Evolutionary conservation across 2,113 vertebrate genomes (phyloP).

Genomic region (Fregetta grallaria): DNA sequence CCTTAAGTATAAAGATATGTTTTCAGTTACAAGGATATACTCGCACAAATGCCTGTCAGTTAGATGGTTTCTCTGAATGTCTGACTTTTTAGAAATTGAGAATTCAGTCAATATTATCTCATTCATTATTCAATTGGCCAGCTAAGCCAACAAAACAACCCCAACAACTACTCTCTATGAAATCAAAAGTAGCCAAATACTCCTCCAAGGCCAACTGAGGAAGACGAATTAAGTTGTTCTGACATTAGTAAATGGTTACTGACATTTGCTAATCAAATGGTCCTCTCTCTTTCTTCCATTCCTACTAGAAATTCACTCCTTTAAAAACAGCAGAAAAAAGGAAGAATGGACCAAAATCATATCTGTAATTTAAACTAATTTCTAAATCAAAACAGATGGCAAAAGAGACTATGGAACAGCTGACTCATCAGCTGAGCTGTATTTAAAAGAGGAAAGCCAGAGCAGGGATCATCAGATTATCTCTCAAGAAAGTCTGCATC

Average conservation of each 20-base stretch:
- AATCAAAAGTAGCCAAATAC: background rate
- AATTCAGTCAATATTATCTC: background rate
- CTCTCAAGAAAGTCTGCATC: constrained; percentile 46
- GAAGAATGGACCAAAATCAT: constrained; percentile 1
- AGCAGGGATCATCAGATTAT: constrained; percentile 66
- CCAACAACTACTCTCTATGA: background rate
- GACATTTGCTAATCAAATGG: background rate
- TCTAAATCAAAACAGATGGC: constrained; percentile 63
- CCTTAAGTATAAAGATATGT: background rate
- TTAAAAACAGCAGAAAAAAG: background rate
- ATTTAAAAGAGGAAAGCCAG: constrained; percentile 66
- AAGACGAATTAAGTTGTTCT: background rate
- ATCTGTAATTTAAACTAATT: constrained; percentile 57
- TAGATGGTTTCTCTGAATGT: background rate
- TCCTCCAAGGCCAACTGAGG: background rate
- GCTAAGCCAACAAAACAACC: background rate
- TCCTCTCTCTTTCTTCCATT: background rate
- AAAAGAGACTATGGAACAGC: constrained; percentile 38
- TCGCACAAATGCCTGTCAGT: background rate
- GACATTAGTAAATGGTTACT: background rate
- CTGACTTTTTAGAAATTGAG: background rate
- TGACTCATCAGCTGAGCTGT: constrained; percentile 66
- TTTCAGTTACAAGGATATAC: background rate
- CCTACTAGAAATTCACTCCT: background rate
- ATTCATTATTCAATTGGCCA: background rate